These are phyloP conservation scores for Burhinus oedicnemus DNA, from an alignment of 2,113 vertebrate species.

Conservation along the genomic window DNA sequence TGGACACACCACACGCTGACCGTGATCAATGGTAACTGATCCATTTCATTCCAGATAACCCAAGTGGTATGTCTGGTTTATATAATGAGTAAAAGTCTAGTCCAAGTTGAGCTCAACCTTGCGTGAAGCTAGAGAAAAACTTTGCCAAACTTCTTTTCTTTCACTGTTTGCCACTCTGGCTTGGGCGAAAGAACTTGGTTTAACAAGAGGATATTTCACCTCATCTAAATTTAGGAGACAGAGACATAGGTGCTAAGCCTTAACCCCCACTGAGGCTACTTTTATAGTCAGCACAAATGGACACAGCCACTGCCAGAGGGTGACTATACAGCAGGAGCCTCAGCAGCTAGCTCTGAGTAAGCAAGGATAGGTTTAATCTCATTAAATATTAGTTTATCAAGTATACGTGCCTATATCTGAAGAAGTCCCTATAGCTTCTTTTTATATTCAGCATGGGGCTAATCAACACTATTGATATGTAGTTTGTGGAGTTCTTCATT, in stretches of 20 bases:
- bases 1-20: not conserved
- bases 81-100: not conserved
- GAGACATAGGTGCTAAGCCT: not conserved
- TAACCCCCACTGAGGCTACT: accelerated
- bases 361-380: not conserved
- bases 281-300: not conserved
- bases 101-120: not conserved
- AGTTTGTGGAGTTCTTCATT: not conserved
- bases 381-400: not conserved
- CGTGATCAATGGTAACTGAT: not conserved
- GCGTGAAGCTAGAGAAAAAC: not conserved
- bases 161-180: not conserved
- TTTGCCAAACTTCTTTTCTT: not conserved
- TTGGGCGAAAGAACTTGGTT: not conserved
- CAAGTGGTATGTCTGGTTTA: not conserved
- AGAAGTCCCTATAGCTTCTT: not conserved
- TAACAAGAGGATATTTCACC: not conserved
- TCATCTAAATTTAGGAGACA: not conserved
- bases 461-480: accelerated
- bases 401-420: not conserved
- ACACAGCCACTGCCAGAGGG: not conserved
- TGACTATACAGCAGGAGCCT: not conserved
- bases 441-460: not conserved
- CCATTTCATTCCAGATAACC: not conserved
- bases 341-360: not conserved